Evolutionary conservation across 2,888 invertebrate species (phyloP).

Genomic region (Drosophila anomalata): DNA sequence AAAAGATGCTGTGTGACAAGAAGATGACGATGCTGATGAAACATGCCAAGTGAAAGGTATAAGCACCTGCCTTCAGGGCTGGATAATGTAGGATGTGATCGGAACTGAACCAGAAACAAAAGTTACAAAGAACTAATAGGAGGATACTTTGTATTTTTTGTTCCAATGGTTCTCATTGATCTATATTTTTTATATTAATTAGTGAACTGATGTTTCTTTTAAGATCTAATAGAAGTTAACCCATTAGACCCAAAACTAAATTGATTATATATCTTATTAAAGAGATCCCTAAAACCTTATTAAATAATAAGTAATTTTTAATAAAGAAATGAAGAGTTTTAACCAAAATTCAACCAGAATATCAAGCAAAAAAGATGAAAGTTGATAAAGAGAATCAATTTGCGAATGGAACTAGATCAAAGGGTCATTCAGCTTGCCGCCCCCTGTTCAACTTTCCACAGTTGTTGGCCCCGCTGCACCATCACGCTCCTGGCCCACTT

Average conservation of each 20-base stretch:
- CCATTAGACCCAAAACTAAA: neutral
- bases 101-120: neutral
- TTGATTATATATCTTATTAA: neutral
- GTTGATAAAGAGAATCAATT: slow-evolving; percentile 38
- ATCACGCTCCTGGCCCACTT: neutral
- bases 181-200: neutral
- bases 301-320: slow-evolving; percentile 12
- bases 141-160: neutral
- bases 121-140: neutral
- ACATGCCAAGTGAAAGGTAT: slow-evolving; percentile 64
- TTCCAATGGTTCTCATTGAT: neutral
- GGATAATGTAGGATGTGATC: neutral
- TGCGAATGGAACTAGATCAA: slow-evolving; percentile 43
- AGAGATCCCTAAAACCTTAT: neutral
- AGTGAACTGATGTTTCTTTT: no score
- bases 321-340: slow-evolving; percentile 25
- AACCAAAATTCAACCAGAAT: slow-evolving; percentile 10
- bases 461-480: neutral
- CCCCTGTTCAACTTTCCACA: slow-evolving; percentile 12
- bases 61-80: slow-evolving; percentile 28
- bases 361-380: slow-evolving; percentile 29
- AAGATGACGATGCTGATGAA: slow-evolving; percentile 53
- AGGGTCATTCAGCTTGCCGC: slow-evolving; percentile 33
- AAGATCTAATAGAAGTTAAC: no score
- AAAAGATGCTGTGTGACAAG: slow-evolving; percentile 55